These are phyloP conservation scores for Scleropages formosus DNA, from an alignment of 2,797 vertebrate genomes.

Conservation along the genomic window DNA sequence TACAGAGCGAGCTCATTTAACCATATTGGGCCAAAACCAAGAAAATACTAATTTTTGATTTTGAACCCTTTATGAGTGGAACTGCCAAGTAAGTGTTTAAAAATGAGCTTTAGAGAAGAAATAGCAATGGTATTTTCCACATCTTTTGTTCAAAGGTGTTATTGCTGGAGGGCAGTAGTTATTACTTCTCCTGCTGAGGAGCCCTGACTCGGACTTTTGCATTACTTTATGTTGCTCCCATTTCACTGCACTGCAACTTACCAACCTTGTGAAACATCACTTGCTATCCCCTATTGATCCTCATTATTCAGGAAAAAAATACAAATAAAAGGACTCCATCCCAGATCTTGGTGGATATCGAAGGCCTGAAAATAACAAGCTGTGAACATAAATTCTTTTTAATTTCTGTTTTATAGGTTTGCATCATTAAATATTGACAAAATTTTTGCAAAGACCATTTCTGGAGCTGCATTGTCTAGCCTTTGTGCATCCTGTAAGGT, in stretches of 20 bases:
- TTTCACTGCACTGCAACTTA: neutral
- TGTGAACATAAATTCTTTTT: neutral
- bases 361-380: constrained; percentile 28
- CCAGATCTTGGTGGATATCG: constrained; percentile 52
- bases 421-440: neutral
- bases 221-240: neutral
- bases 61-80: no score
- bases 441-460: neutral
- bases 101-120: no score
- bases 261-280: neutral
- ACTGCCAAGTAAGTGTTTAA: no score
- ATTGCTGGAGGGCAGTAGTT: no score
- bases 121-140: no score
- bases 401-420: neutral
- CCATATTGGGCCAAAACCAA: no score
- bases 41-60: no score
- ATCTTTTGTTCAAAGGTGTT: no score
- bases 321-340: constrained; percentile 47
- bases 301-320: constrained; percentile 15
- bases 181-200: no score
- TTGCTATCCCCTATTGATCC: neutral
- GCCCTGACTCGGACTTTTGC: no score
- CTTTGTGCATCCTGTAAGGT: neutral
- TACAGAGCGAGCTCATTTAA: no score
- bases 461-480: neutral